Evolutionary conservation across 2,888 invertebrate species (phyloP).

Genomic region (Patella caerulea): DNA sequence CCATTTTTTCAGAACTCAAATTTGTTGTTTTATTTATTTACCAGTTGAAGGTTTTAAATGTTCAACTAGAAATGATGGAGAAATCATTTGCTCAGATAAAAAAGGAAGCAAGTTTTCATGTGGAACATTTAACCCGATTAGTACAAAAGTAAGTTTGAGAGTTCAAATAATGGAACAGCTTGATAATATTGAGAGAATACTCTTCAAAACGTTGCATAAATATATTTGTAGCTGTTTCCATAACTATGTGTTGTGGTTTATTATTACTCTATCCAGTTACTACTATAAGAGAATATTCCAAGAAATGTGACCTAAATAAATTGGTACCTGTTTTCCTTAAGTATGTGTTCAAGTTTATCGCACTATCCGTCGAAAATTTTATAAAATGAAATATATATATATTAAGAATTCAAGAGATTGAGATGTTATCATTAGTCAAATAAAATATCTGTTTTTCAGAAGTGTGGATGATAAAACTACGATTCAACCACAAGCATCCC

Average conservation of each 20-base stretch:
- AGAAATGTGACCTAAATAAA: too few species aligned
- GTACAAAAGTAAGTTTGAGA: slow-evolving; percentile 41
- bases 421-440: background rate
- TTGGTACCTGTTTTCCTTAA: too few species aligned
- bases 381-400: too few species aligned
- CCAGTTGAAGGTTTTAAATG: slow-evolving; percentile 43
- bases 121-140: slow-evolving; percentile 34
- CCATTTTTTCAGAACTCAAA: background rate
- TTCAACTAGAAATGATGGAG: slow-evolving; percentile 30
- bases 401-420: background rate
- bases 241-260: too few species aligned
- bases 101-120: slow-evolving; percentile 44
- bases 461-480: slow-evolving; percentile 39
- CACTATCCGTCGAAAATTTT: too few species aligned
- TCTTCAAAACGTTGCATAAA: too few species aligned
- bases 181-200: too few species aligned
- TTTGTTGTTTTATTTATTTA: background rate
- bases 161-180: too few species aligned
- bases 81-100: slow-evolving; percentile 35
- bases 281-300: too few species aligned
- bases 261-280: too few species aligned
- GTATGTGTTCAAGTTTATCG: too few species aligned
- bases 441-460: slow-evolving; percentile 32
- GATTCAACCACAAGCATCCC: slow-evolving; percentile 35
- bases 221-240: too few species aligned